Evolutionary conservation across 2,113 vertebrate genomes (phyloP), one percentile per base, ranked within the genome.

Genomic region (Calyptomena viridis): DNA sequence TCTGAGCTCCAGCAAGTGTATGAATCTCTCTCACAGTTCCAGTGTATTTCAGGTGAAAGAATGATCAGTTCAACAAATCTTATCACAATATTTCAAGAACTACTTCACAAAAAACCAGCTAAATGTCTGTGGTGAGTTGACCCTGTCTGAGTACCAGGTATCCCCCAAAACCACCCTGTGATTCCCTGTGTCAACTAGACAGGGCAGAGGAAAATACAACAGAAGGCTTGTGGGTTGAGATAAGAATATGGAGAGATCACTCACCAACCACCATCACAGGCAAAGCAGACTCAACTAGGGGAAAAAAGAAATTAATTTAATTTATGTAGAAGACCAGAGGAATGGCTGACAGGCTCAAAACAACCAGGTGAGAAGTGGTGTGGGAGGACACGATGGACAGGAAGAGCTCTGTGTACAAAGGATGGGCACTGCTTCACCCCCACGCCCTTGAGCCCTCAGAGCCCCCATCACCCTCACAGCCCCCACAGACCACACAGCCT

Each of bases 281-380:
- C 27, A 72, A 72, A 40, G 30, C 13, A 79, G n/a, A 35, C 20
- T 40, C 11, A 5, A 37, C 30, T 22, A 14, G 9, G 8, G 46
- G 21, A 1, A 6, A 39, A 27, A 62, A 35, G 12, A 2, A 25
- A 11, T 7, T 1, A 2, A 14, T 9, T 42, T 35, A 17, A 37
- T 33, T 62, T 35, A 55, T 14, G 11, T 21, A 30, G 47, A 12
- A 63, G 28, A 47, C 15, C 28, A 21, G 10, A 62, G 56, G 19
- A 79, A 71, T n/a, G 24, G 28, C 28, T 21, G 33, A 30, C 10
- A 60, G 33, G 46, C 55, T 77, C 46, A 60, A 69, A 77, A 53
- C 12, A 62, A 47, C 47, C 39, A 71, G 46, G 28, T n/a, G 8
- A 39, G 14, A 53, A 52, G 53, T 44, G 30, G 6, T 7, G 5